phyloP scores from a whole-genome alignment of 2,888 invertebrate genomes.

The Dusona sp. region DNA sequence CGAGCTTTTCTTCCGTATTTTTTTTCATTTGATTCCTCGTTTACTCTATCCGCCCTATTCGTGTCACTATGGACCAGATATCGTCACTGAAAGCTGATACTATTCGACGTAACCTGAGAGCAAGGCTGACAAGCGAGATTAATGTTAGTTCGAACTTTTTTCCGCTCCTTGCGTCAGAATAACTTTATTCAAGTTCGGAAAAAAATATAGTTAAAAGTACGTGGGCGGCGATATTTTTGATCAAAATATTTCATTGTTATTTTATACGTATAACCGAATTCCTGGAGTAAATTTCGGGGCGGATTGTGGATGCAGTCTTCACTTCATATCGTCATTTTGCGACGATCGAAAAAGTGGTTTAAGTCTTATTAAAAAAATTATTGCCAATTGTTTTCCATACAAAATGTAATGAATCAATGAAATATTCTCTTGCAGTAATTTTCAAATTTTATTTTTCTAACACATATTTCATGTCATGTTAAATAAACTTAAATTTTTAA shows the following conservation, averaged over 20 bases:
- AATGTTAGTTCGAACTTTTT: slow-evolving; percentile 2
- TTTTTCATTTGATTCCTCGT: neutral
- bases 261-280: neutral
- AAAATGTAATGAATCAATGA: neutral
- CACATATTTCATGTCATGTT: neutral
- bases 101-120: neutral
- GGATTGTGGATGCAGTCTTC: neutral
- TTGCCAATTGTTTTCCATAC: neutral
- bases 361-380: neutral
- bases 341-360: neutral
- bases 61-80: slow-evolving; percentile 3
- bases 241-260: neutral
- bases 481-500: neutral
- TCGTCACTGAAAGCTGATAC: slow-evolving; percentile 10
- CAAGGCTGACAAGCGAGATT: slow-evolving; percentile 8
- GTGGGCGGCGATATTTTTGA: neutral
- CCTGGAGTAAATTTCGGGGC: neutral
- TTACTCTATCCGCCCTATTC: neutral
- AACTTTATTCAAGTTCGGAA: neutral
- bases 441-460: neutral
- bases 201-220: neutral
- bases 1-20: slow-evolving; percentile 18
- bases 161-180: neutral
- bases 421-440: neutral
- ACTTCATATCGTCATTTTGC: neutral